These are phyloP conservation scores for Choloepus hoffmanni DNA, from an alignment of 2,113 vertebrate species.

Conservation along the genomic window DNA sequence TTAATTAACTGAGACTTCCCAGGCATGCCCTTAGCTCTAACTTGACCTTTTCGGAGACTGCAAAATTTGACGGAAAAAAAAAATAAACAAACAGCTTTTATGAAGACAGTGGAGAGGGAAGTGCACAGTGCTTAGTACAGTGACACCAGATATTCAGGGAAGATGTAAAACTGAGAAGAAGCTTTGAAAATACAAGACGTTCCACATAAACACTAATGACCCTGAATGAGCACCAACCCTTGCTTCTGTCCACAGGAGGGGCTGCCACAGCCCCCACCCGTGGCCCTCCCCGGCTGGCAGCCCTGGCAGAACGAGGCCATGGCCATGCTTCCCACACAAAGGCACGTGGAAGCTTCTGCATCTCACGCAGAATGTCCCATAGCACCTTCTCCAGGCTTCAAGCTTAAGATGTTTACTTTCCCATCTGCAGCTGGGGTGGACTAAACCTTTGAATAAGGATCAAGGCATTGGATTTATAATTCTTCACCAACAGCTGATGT, in stretches of 20 bases:
- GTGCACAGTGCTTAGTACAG: neutral
- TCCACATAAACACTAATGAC: neutral
- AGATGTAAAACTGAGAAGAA: neutral
- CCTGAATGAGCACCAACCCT: neutral
- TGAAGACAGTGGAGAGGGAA: neutral
- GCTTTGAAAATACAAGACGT: neutral
- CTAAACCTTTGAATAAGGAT: neutral
- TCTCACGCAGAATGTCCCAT: neutral
- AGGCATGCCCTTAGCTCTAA: neutral
- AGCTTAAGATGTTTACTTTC: neutral
- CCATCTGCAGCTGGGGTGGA: neutral
- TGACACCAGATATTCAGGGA: neutral
- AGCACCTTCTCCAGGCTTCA: neutral
- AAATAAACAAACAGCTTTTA: neutral
- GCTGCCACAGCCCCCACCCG: too few relatives aligned
- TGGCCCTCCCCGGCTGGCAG: neutral
- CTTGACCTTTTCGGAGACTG: neutral
- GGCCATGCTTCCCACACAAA: neutral
- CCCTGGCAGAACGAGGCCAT: neutral
- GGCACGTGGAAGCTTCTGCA: neutral
- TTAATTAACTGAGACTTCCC: constrained; percentile 28
- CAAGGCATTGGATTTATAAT: neutral
- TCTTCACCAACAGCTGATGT: neutral
- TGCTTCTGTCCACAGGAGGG: neutral
- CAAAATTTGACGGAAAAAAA: neutral